Percentiles rank a stretch among this genome's conserved stretches.
phyloP scores from a whole-genome alignment of 53 echinoderm and acorn worm genomes.

The Zoroaster sp. region DNA sequence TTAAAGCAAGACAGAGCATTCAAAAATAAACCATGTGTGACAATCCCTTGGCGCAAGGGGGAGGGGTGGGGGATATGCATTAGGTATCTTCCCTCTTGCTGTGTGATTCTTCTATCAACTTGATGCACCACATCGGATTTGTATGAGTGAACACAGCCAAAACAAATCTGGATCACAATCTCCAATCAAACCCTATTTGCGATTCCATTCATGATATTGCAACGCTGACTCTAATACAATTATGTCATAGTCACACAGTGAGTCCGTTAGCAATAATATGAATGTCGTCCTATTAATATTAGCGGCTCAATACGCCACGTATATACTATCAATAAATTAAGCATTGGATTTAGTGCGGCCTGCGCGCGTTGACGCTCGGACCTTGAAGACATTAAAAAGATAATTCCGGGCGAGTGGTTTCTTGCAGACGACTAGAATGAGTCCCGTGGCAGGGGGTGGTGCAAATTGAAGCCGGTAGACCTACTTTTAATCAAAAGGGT shows the following conservation, averaged over 20 bases:
- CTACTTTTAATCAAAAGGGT: conserved; percentile 35
- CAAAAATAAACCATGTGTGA: no score
- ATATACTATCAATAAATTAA: background rate
- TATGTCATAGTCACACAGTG: background rate
- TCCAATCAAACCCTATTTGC: no score
- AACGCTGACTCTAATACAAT: background rate
- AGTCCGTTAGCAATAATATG: background rate
- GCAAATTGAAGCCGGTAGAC: background rate
- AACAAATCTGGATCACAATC: background rate
- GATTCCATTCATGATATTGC: background rate
- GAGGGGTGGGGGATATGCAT: no score
- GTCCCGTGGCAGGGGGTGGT: background rate
- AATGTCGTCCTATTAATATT: no score
- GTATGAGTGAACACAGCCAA: background rate
- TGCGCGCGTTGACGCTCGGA: background rate
- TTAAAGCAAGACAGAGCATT: no score
- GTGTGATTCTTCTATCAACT: background rate
- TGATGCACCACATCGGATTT: background rate
- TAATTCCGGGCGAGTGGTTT: background rate
- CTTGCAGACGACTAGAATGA: background rate
- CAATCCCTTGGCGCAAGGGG: no score
- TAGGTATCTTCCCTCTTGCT: background rate
- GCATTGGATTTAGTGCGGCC: background rate
- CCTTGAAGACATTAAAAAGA: background rate
- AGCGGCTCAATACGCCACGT: background rate